Evolutionary conservation across 2,113 vertebrate genomes (phyloP).

Genomic region (Ictalurus punctatus): DNA sequence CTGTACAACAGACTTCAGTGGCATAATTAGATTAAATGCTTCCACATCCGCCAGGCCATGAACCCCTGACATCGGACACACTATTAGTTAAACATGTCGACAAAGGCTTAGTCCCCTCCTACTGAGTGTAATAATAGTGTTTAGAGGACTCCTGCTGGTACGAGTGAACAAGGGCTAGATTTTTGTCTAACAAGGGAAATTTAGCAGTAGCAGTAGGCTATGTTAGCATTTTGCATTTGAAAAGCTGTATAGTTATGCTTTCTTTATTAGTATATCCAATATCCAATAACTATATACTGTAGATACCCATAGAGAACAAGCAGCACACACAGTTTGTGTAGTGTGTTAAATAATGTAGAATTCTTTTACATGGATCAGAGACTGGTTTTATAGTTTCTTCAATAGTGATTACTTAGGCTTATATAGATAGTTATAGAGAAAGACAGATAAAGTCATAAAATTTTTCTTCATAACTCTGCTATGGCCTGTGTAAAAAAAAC

Average conservation of each 20-base stretch:
- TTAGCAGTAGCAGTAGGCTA: background rate
- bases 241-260: slow-evolving; percentile 65
- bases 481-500: slow-evolving; percentile 75
- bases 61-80: slow-evolving; percentile 31
- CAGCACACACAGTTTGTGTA: slow-evolving; percentile 61
- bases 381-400: slow-evolving; percentile 3
- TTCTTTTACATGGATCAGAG: slow-evolving; percentile 3
- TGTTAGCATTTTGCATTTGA: background rate
- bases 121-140: slow-evolving; percentile 20
- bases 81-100: slow-evolving; percentile 28
- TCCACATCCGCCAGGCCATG: slow-evolving; percentile 2
- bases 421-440: background rate
- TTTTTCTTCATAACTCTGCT: slow-evolving; percentile 42
- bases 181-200: background rate
- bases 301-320: slow-evolving; percentile 53
- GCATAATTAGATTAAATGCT: slow-evolving; percentile 39
- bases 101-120: slow-evolving; percentile 15
- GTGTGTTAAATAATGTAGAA: background rate
- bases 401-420: background rate
- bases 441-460: slow-evolving; percentile 47
- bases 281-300: background rate
- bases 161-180: background rate
- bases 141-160: slow-evolving; percentile 14
- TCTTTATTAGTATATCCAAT: slow-evolving; percentile 47
- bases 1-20: slow-evolving; percentile 8